These are phyloP conservation scores for Connochaetes taurinus DNA, from an alignment of 2,113 vertebrate genomes.

Conservation along the genomic window DNA sequence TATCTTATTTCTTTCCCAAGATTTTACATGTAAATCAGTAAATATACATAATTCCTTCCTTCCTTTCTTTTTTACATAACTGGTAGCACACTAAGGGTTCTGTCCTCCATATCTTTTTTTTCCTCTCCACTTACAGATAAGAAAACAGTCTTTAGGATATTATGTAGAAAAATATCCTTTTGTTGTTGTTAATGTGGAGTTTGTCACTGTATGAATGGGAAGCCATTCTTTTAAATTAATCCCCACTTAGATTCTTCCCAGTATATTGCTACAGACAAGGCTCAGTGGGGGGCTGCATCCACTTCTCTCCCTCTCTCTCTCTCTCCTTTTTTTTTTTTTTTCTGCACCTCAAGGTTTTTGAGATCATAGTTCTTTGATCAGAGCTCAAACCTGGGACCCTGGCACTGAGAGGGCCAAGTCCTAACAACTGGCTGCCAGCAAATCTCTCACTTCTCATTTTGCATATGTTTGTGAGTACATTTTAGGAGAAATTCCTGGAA, in stretches of 20 bases:
- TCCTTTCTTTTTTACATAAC: background rate
- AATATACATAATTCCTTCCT: background rate
- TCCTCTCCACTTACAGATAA: background rate
- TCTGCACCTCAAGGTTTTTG: background rate
- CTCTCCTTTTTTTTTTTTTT: background rate
- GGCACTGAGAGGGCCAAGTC: background rate
- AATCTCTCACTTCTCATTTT: background rate
- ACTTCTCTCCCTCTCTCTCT: background rate
- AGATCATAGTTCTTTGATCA: background rate
- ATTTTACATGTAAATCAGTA: background rate
- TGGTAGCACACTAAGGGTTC: background rate
- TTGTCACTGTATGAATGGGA: background rate
- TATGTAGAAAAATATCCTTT: background rate
- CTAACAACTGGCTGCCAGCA: background rate
- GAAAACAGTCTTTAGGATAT: background rate
- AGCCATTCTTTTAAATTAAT: background rate
- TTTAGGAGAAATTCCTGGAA: background rate
- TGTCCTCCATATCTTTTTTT: background rate
- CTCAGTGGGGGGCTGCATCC: background rate
- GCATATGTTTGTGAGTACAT: background rate
- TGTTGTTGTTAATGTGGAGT: background rate
- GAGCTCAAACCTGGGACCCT: background rate
- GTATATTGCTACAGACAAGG: background rate
- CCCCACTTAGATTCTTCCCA: background rate
- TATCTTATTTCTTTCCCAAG: background rate